Percentiles rank a stretch among this genome's conserved stretches.
Evolutionary conservation across 2,888 invertebrate species (phyloP).

Genomic region (Loripinus fragilis): DNA sequence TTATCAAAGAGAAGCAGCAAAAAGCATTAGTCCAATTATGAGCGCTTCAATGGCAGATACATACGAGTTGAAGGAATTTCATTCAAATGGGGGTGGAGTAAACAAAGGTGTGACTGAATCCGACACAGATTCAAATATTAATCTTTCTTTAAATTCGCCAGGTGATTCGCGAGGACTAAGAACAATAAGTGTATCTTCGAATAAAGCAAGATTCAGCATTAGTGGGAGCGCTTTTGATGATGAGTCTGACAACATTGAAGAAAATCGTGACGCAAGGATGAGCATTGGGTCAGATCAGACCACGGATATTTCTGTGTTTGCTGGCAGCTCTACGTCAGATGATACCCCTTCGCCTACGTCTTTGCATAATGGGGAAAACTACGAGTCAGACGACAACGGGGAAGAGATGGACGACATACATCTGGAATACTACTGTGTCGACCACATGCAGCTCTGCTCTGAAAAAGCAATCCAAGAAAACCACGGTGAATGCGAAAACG

Average conservation of each 20-base stretch:
- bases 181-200: background rate
- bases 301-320: background rate
- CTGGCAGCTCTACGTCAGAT: background rate
- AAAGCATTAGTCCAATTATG: slow-evolving; percentile 42
- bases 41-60: slow-evolving; percentile 22
- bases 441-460: slow-evolving; percentile 50
- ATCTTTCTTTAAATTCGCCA: background rate
- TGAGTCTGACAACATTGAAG: background rate
- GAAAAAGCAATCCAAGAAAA: slow-evolving; percentile 39
- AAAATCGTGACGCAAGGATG: background rate
- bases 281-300: background rate
- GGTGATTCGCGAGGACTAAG: background rate
- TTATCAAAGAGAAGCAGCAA: slow-evolving; percentile 1
- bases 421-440: slow-evolving; percentile 51
- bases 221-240: too few relatives aligned
- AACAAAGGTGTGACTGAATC: background rate
- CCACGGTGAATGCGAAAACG: slow-evolving; percentile 37
- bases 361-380: slow-evolving; percentile 6
- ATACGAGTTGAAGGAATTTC: slow-evolving; percentile 42
- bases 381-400: slow-evolving; percentile 16
- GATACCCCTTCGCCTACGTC: slow-evolving; percentile 14
- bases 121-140: background rate
- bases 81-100: too few relatives aligned
- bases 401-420: background rate
- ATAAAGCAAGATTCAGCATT: background rate